Percentiles rank a stretch among this genome's conserved stretches.
Conservation (phyloP, 2,888 invertebrate genomes). For the Myathropa florea region DNA sequence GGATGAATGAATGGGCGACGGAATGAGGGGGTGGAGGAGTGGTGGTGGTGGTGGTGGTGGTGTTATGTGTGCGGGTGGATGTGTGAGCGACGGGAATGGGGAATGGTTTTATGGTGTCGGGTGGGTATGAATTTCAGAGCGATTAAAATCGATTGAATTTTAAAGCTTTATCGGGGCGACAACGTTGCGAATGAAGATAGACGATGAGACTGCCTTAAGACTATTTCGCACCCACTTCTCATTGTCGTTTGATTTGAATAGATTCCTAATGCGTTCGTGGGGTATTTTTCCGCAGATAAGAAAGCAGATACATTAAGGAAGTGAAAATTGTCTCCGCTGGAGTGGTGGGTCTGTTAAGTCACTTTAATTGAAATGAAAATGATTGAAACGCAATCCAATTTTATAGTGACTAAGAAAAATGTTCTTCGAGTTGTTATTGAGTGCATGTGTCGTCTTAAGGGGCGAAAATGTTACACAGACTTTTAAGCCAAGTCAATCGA, state of each 20-base stretch:
- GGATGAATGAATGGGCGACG: not conserved
- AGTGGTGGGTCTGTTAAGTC: not conserved
- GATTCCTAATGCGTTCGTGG: not conserved
- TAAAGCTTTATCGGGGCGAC: not conserved
- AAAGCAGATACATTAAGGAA: not conserved
- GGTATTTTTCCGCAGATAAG: not conserved
- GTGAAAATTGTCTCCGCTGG: not conserved
- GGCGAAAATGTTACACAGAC: too few species aligned
- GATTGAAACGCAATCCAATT: not conserved
- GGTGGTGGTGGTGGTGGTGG: not conserved
- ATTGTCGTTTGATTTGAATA: not conserved
- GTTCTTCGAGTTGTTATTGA: too few species aligned
- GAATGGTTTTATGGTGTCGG: not conserved
- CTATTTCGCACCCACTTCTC: not conserved
- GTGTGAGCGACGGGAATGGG: not conserved
- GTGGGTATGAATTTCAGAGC: conserved; percentile 8
- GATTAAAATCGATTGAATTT: conserved; percentile 42
- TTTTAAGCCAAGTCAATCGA: too few species aligned
- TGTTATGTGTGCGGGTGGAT: not conserved
- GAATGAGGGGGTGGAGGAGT: not conserved
- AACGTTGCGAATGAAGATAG: not conserved
- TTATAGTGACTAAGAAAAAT: not conserved
- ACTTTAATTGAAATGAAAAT: not conserved
- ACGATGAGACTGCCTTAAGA: not conserved
- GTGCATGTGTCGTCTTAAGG: too few species aligned